Base-by-base conservation (phyloP, 1,140 invertebrate genomes). In the Lucilia cuprina region DNA sequence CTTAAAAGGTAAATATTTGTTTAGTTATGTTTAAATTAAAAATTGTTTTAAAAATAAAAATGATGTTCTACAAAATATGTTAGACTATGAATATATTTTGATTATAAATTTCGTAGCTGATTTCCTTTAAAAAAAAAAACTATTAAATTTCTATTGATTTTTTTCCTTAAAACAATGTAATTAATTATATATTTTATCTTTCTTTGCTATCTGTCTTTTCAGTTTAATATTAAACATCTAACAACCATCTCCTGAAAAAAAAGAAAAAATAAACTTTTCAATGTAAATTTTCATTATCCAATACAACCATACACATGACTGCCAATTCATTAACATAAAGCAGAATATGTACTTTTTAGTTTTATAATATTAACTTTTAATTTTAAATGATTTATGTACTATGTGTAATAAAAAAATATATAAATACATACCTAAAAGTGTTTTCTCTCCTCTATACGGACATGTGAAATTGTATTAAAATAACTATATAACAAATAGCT, bases 1-100 rank as follows among this genome's bases (percentile, higher is more conserved):
- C n/a, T 2, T 41, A 41, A 41, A 77, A 77, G 74, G 74, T 77
- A 77, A 77, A 30, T 75, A 74, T 25, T 74, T 55, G 3, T 55
- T 13, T 55, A 7, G 9, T 12, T 49, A 49, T 49, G 5, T 49
- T 49, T 49, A 49, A 12, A 49, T 49, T 12, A 12, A 49, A 30
- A 30, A 2, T 30, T 30, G 1, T 41, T 3, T 2, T 41, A 41
- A 41, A 41, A 41, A 2, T 8, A 41, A 41, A 41, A 41, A 49
- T 80, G 77, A 80, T 80, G 77, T 80, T 21, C 77, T 80, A 80
- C 77, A 80, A 49, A 80, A 80, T 80, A 80, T 80, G 77, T 80
- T 80, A 80, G 77, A 80, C 77, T 80, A 80, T 80, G 77, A 80
- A 80, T 2, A 49, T 80, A 49, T 21, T 25, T 80, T 80, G 77